Evolutionary conservation across 2,888 invertebrate species (phyloP).

Genomic region (Trimorus sp.): DNA sequence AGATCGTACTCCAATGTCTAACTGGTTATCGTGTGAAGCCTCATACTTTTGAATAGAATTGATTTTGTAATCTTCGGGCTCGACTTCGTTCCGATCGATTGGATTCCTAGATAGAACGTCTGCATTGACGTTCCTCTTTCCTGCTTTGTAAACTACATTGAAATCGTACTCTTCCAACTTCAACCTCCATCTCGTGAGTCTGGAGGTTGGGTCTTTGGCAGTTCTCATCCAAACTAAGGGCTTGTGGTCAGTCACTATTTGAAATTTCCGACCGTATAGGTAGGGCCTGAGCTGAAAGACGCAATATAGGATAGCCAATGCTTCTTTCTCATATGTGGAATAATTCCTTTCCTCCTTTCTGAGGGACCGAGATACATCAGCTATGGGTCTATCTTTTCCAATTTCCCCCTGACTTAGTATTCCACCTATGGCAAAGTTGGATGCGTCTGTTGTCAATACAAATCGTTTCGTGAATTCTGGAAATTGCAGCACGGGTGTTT

Average conservation of each 20-base stretch:
- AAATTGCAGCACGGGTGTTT: conserved; percentile 49
- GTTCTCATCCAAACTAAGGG: no score
- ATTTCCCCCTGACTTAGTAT: conserved; percentile 12
- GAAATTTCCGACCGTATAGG: not conserved
- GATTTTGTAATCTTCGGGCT: not conserved
- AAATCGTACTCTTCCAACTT: conserved; percentile 8
- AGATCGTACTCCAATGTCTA: no score
- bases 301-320: not conserved
- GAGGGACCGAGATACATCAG: conserved; percentile 6
- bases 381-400: conserved; percentile 40
- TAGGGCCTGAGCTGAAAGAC: not conserved
- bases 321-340: conserved; percentile 9
- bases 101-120: not conserved
- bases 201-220: no score
- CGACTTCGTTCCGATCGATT: not conserved
- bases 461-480: conserved; percentile 51
- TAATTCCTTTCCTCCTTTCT: conserved; percentile 3
- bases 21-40: no score
- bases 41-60: no score
- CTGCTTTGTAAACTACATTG: conserved; percentile 1
- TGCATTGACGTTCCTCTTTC: not conserved
- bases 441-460: conserved; percentile 52
- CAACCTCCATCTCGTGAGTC: no score
- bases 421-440: conserved; percentile 41
- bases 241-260: not conserved